These are phyloP conservation scores for Andrena minutula DNA, from an alignment of 2,888 invertebrate genomes.

Conservation along the genomic window DNA sequence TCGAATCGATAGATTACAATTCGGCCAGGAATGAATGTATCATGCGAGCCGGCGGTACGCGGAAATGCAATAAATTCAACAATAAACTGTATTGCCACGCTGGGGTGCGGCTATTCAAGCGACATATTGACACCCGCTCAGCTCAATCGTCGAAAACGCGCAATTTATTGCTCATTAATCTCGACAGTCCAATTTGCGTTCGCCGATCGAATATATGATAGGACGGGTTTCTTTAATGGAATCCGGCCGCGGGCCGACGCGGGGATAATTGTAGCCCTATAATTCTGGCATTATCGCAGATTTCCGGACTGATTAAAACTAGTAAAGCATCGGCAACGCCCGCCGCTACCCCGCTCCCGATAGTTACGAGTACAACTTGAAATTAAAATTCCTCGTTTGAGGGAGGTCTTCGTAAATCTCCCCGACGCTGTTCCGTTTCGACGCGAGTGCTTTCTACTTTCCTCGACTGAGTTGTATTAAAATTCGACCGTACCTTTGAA, in stretches of 20 bases:
- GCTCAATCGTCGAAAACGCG: constrained; percentile 56
- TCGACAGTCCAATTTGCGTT: constrained; percentile 55
- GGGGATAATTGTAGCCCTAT: constrained; percentile 44
- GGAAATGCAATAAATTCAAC: constrained; percentile 67
- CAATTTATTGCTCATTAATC: constrained; percentile 67
- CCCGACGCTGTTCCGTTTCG: neutral
- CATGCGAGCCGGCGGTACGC: constrained; percentile 35
- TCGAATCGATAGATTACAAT: constrained; percentile 65
- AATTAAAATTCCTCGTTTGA: constrained; percentile 41
- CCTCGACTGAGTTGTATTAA: neutral
- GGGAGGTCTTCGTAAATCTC: constrained; percentile 16
- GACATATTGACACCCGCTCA: constrained; percentile 62
- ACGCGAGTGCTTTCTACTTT: too few relatives aligned
- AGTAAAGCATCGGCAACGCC: constrained; percentile 20
- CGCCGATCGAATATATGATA: constrained; percentile 52
- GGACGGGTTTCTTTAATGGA: constrained; percentile 56
- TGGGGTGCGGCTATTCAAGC: constrained; percentile 51
- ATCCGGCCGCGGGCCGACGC: constrained; percentile 21
- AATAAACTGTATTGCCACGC: constrained; percentile 59
- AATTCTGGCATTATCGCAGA: constrained; percentile 48
- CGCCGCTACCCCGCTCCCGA: neutral
- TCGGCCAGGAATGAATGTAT: constrained; percentile 52
- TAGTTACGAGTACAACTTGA: constrained; percentile 17
- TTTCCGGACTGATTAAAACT: constrained; percentile 45
- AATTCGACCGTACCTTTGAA: neutral